Base-by-base conservation (phyloP, 2,888 invertebrate species). In the Drosophila buzzatii region DNA sequence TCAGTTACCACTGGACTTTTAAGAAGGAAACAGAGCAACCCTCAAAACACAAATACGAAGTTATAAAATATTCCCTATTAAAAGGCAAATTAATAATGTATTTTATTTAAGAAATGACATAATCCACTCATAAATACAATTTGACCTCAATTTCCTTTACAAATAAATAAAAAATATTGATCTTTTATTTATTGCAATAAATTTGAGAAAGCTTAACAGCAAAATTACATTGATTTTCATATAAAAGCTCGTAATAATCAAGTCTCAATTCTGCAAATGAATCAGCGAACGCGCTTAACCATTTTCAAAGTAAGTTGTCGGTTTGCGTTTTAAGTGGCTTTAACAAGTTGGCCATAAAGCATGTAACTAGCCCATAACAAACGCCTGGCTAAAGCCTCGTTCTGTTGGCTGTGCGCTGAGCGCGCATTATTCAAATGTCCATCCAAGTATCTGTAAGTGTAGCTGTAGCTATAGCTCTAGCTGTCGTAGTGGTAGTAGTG, bases 361-460 rank as follows among this genome's bases (percentile, higher is more conserved):
- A 33, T 64, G 33, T 79, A 73, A 65, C 61, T 63, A 41, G 44
- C 33, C 47, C 33, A 63, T 52, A 55, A 56, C 62, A 57, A 71
- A 52, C 52, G 65, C 64, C 51, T 64, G 49, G 61, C 62, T 65
- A 49, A 42, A 62, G 53, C 52, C 39, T 71, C 63, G 42, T 35
- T 55, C 42, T 35, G 44, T 20, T 12, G 59, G 74, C 47, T 44
- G 52, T 65, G 65, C 58, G 74, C 47, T 44, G 52, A 67, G 65
- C 58, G 81, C 73, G 68, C 82, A 89, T 84, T 84, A 89, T 89
- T 86, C 84, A 85, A 85, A 89, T 89, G 84, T 81, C 84, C 87
- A 82, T 71, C 76, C 70, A 80, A 85, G 89, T 84, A 70, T 70
- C 65, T 75, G 60, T 58, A 59, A 44, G 62, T 70, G 58, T 60